phyloP scores from a whole-genome alignment of 2,888 invertebrate genomes.

The Schizotus pectinicornis region DNA sequence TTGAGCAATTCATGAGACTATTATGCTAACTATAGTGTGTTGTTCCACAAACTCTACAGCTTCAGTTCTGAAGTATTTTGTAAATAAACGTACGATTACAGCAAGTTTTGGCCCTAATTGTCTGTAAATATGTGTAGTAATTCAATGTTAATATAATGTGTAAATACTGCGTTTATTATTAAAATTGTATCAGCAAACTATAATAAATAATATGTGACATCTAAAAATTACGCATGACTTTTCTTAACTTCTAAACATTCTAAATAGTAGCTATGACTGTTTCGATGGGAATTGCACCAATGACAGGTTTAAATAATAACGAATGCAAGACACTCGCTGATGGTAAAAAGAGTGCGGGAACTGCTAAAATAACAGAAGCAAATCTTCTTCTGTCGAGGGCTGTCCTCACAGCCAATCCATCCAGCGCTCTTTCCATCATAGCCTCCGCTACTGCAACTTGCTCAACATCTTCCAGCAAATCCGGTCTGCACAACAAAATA shows the following conservation, averaged over 20 bases:
- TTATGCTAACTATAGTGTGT: background rate
- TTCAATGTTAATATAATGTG: constrained; percentile 15
- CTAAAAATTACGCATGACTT: too few species aligned
- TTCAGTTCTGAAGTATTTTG: background rate
- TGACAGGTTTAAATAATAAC: constrained; percentile 55
- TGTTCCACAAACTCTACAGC: background rate
- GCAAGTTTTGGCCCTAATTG: too few species aligned
- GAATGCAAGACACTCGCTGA: constrained; percentile 46
- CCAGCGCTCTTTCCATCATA: constrained; percentile 38
- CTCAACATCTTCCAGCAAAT: constrained; percentile 46
- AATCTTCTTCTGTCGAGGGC: constrained; percentile 42
- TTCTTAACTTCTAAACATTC: constrained; percentile 1
- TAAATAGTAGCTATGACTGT: constrained; percentile 57
- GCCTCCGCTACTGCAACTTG: constrained; percentile 40
- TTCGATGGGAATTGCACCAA: constrained; percentile 56
- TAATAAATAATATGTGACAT: constrained; percentile 25
- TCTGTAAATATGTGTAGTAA: constrained; percentile 20
- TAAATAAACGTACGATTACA: background rate
- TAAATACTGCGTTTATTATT: constrained; percentile 17
- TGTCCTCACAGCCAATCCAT: constrained; percentile 38
- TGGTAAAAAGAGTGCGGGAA: constrained; percentile 49
- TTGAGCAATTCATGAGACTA: constrained; percentile 8
- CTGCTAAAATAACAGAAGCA: constrained; percentile 43
- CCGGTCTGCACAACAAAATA: constrained; percentile 50
- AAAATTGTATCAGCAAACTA: constrained; percentile 20